phyloP scores from a whole-genome alignment of 1,140 invertebrate genomes.

The Thrips palmi region DNA sequence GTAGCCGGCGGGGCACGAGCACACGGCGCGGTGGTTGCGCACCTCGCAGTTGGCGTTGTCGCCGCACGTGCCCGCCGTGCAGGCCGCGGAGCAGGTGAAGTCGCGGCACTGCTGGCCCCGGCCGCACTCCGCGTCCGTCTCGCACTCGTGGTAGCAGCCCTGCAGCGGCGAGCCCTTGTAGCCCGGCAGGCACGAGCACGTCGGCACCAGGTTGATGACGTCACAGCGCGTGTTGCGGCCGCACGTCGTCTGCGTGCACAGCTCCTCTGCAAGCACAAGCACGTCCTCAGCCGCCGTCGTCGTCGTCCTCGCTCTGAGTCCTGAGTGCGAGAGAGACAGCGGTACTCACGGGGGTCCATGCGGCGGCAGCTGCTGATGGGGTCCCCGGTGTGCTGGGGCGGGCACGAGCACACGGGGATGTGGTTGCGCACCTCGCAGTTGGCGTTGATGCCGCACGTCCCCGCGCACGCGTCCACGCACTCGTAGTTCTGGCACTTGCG shows the following conservation, averaged over 20 bases:
- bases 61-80: constrained; percentile 48
- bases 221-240: constrained; percentile 62
- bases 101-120: constrained; percentile 48
- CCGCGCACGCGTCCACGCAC: constrained; percentile 25
- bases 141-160: constrained; percentile 62
- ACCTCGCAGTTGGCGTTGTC: constrained; percentile 60
- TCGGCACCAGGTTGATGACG: constrained; percentile 49
- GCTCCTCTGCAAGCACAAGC: constrained; percentile 36
- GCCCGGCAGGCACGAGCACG: constrained; percentile 54
- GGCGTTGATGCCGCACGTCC: constrained; percentile 25
- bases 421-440: constrained; percentile 26
- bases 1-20: constrained; percentile 62
- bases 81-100: constrained; percentile 60
- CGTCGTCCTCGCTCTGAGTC: not conserved
- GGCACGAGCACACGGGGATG: constrained; percentile 21
- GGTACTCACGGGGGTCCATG: constrained; percentile 36
- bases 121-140: constrained; percentile 50
- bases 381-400: constrained; percentile 28
- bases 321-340: not conserved
- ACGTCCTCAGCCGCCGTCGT: not conserved
- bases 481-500: constrained; percentile 27
- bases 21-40: constrained; percentile 53
- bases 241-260: constrained; percentile 60
- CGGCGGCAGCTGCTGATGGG: constrained; percentile 33
- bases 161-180: constrained; percentile 49